Percentiles rank a stretch among this genome's conserved stretches.
phyloP scores from a whole-genome alignment of 2,888 invertebrate genomes.

The Kuschelorhynchus macadamiae region DNA sequence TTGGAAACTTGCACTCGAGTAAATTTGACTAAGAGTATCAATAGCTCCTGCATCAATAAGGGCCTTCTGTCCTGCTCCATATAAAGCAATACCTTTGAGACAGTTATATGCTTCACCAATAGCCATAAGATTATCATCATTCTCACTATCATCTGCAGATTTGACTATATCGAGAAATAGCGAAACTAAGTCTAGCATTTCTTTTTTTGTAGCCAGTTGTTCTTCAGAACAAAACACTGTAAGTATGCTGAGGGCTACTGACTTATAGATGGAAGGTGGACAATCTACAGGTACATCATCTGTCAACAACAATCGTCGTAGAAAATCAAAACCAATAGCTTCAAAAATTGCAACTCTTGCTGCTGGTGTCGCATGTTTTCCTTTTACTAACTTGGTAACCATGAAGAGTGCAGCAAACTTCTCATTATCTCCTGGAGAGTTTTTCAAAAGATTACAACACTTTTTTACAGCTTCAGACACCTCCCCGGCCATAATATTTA shows the following conservation, averaged over 20 bases:
- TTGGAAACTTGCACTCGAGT: constrained; percentile 89
- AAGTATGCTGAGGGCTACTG: constrained; percentile 89
- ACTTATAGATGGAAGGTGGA: constrained; percentile 91
- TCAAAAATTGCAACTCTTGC: constrained; percentile 85
- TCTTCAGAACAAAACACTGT: constrained; percentile 89
- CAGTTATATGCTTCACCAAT: constrained; percentile 90
- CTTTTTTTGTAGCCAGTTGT: constrained; percentile 84
- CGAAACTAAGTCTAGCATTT: constrained; percentile 87
- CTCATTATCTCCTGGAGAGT: constrained; percentile 88
- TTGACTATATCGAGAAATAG: constrained; percentile 88
- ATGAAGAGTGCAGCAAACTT: constrained; percentile 93
- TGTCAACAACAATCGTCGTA: constrained; percentile 84
- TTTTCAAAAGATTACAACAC: constrained; percentile 85
- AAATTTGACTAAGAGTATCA: constrained; percentile 87
- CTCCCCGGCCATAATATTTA: constrained; percentile 64
- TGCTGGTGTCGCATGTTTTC: constrained; percentile 83
- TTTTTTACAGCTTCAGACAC: constrained; percentile 88
- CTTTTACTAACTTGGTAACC: constrained; percentile 91
- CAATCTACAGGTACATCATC: constrained; percentile 88
- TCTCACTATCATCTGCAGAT: constrained; percentile 86
- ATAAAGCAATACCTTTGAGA: constrained; percentile 84
- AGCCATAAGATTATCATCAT: constrained; percentile 88
- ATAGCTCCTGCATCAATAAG: constrained; percentile 84
- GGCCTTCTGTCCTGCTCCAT: constrained; percentile 84
- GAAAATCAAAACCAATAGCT: constrained; percentile 90